These are phyloP conservation scores for Chironomus tentans DNA, from an alignment of 2,888 invertebrate species.

Conservation along the genomic window DNA sequence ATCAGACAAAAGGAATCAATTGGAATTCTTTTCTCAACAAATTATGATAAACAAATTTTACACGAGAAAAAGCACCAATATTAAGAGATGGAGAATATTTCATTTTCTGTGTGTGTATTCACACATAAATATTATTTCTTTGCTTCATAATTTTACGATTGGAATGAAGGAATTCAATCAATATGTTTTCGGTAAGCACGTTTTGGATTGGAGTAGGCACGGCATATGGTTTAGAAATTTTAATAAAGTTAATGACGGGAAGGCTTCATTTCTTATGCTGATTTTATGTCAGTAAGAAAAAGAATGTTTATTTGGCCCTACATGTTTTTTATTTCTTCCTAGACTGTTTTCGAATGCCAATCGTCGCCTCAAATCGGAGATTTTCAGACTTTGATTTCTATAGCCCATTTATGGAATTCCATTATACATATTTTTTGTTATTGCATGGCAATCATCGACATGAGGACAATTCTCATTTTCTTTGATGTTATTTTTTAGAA, in stretches of 20 bases:
- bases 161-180: constrained; percentile 20
- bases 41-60: too few relatives aligned
- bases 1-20: too few relatives aligned
- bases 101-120: constrained; percentile 12
- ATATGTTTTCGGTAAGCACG: constrained; percentile 17
- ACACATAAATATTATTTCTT: constrained; percentile 15
- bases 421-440: neutral
- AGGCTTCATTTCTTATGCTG: neutral
- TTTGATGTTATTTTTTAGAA: too few relatives aligned
- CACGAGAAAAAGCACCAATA: too few relatives aligned
- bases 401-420: neutral
- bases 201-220: constrained; percentile 9
- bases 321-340: neutral
- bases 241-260: constrained; percentile 20
- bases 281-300: neutral
- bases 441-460: neutral
- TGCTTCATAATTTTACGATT: constrained; percentile 21
- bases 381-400: constrained; percentile 1
- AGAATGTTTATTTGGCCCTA: neutral
- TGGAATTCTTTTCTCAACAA: too few relatives aligned
- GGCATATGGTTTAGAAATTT: constrained; percentile 23
- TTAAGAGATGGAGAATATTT: constrained; percentile 11
- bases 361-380: neutral
- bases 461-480: neutral
- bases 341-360: neutral